Evolutionary conservation across 2,888 invertebrate genomes (phyloP).

Genomic region (Pammene fasciana): DNA sequence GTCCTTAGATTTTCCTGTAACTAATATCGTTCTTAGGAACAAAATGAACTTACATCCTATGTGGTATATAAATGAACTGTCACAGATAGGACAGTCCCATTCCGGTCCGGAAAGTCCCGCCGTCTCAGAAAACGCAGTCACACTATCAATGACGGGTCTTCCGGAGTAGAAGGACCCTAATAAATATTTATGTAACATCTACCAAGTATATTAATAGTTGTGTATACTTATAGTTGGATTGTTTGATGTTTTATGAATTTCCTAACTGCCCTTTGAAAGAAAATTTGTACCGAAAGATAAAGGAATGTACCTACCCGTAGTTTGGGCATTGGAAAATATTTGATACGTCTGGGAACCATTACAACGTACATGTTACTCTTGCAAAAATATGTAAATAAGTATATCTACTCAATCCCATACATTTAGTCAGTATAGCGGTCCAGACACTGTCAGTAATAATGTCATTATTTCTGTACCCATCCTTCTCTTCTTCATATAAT

Average conservation of each 20-base stretch:
- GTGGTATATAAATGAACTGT: slow-evolving; percentile 38
- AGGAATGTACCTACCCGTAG: too few species aligned
- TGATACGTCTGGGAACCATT: not conserved
- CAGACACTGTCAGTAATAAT: too few species aligned
- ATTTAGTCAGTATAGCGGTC: too few species aligned
- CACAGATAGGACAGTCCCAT: slow-evolving; percentile 29
- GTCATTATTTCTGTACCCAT: too few species aligned
- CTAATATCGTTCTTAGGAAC: slow-evolving; percentile 42
- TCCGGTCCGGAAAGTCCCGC: slow-evolving; percentile 37
- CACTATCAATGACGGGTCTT: slow-evolving; percentile 48
- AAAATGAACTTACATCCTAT: slow-evolving; percentile 26
- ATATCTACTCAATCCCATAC: too few species aligned
- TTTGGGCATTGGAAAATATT: not conserved
- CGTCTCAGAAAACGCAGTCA: slow-evolving; percentile 42
- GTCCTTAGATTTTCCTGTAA: not conserved
- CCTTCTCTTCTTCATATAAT: too few species aligned
- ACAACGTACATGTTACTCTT: too few species aligned
- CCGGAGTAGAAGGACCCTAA: slow-evolving; percentile 62
- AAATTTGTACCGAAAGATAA: slow-evolving; percentile 7
- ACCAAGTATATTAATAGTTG: slow-evolving; percentile 35
- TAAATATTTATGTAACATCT: slow-evolving; percentile 72
- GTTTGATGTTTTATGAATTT: slow-evolving; percentile 39
- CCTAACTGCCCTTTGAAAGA: slow-evolving; percentile 25
- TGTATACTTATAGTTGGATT: slow-evolving; percentile 32
- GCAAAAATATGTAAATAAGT: too few species aligned